These are phyloP conservation scores for Muscina levida DNA, from an alignment of 2,888 invertebrate genomes.

Conservation along the genomic window DNA sequence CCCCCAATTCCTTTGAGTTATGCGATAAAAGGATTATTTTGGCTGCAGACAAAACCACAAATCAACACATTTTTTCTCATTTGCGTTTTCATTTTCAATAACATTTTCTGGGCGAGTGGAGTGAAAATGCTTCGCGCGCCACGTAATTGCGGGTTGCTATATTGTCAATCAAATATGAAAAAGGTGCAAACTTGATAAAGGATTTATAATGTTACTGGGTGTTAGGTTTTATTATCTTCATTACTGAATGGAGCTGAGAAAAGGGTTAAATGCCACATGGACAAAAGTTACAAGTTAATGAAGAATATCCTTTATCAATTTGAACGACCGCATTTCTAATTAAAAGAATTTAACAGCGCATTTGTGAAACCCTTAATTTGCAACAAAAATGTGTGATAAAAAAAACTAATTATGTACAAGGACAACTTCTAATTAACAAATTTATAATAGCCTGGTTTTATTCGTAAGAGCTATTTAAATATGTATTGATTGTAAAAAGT, in stretches of 20 bases:
- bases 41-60: conserved; percentile 20
- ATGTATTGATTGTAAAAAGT: too few relatives aligned
- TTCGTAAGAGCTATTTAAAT: too few relatives aligned
- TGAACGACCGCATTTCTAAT: not conserved
- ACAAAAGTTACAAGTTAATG: conserved; percentile 22
- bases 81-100: conserved; percentile 1
- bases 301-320: conserved; percentile 1
- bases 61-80: conserved; percentile 50
- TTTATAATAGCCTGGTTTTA: too few relatives aligned
- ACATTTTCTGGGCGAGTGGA: conserved; percentile 13
- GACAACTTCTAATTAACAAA: too few relatives aligned
- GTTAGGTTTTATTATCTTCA: conserved; percentile 32
- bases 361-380: too few relatives aligned
- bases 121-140: conserved; percentile 43
- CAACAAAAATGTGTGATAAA: too few relatives aligned
- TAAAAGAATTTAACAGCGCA: too few relatives aligned
- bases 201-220: conserved; percentile 35
- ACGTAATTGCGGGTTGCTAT: conserved; percentile 48
- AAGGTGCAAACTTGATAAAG: conserved; percentile 53
- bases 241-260: not conserved
- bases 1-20: conserved; percentile 23
- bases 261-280: conserved; percentile 27
- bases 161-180: conserved; percentile 54
- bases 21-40: conserved; percentile 39
- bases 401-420: too few relatives aligned